These are phyloP conservation scores for Andrena bucephala DNA, from an alignment of 2,888 invertebrate species.

Conservation along the genomic window DNA sequence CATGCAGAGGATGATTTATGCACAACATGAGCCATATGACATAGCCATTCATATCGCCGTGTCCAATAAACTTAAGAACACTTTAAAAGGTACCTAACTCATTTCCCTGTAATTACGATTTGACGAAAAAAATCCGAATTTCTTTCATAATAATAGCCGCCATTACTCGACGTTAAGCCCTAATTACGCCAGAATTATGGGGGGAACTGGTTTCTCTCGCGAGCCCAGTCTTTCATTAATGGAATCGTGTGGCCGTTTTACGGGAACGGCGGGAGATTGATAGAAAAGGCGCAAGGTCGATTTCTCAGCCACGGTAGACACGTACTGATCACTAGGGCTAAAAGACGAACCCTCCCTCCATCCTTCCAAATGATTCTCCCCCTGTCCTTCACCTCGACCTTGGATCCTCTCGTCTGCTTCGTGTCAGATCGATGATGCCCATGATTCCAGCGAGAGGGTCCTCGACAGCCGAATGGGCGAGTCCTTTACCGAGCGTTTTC, in stretches of 20 bases:
- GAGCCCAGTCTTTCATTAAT: slow-evolving; percentile 14
- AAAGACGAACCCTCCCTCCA: not conserved
- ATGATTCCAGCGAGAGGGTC: slow-evolving; percentile 22
- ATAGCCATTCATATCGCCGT: not conserved
- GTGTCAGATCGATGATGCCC: slow-evolving; percentile 51
- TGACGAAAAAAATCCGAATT: too few relatives aligned
- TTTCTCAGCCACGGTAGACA: slow-evolving; percentile 31
- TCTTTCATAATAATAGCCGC: not conserved
- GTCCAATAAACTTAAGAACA: too few relatives aligned
- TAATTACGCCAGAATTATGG: slow-evolving; percentile 32
- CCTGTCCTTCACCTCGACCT: slow-evolving; percentile 43
- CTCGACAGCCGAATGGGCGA: not conserved
- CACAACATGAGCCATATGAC: not conserved
- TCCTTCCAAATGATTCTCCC: slow-evolving; percentile 24
- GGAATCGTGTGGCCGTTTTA: not conserved
- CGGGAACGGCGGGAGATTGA: not conserved
- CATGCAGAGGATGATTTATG: not conserved
- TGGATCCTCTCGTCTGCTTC: slow-evolving; percentile 27
- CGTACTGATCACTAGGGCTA: not conserved
- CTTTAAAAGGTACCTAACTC: too few relatives aligned
- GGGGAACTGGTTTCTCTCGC: not conserved
- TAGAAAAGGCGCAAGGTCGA: slow-evolving; percentile 9
- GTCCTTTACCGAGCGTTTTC: slow-evolving; percentile 38
- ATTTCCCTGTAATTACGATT: too few relatives aligned
- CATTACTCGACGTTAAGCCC: slow-evolving; percentile 25